Evolutionary conservation across 2,113 vertebrate genomes (phyloP).

Genomic region (Megaptera novaeangliae): DNA sequence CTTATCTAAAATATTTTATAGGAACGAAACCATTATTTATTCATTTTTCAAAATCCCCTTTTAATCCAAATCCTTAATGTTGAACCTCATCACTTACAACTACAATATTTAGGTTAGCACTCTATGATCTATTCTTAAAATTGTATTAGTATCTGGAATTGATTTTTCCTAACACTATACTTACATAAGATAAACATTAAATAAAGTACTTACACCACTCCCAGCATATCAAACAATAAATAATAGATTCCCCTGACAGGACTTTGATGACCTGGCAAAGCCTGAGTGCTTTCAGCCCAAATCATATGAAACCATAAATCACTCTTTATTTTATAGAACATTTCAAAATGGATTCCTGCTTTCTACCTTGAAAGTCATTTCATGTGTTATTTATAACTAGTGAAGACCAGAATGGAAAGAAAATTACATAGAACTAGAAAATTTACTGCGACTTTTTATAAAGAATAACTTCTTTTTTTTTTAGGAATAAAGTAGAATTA

Average conservation of each 20-base stretch:
- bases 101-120: conserved; percentile 50
- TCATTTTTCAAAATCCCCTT: conserved; percentile 33
- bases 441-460: conserved; percentile 83
- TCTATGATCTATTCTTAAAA: conserved; percentile 60
- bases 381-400: conserved; percentile 89
- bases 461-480: conserved; percentile 79
- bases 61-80: conserved; percentile 10
- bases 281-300: conserved; percentile 87
- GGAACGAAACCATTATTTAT: conserved; percentile 24
- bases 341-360: conserved; percentile 88
- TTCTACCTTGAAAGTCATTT: conserved; percentile 91
- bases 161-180: conserved; percentile 80
- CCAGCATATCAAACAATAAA: conserved; percentile 85
- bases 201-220: conserved; percentile 84
- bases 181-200: conserved; percentile 89
- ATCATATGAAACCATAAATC: conserved; percentile 91
- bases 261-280: conserved; percentile 90
- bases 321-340: conserved; percentile 89
- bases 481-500: conserved; percentile 74
- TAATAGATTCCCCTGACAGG: conserved; percentile 86
- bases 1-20: conserved; percentile 42
- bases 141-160: conserved; percentile 75
- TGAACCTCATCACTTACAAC: conserved; percentile 32
- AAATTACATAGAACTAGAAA: conserved; percentile 83
- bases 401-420: conserved; percentile 81